Conservation (phyloP, 2,888 invertebrate genomes). For the Dexiosoma caninum region DNA sequence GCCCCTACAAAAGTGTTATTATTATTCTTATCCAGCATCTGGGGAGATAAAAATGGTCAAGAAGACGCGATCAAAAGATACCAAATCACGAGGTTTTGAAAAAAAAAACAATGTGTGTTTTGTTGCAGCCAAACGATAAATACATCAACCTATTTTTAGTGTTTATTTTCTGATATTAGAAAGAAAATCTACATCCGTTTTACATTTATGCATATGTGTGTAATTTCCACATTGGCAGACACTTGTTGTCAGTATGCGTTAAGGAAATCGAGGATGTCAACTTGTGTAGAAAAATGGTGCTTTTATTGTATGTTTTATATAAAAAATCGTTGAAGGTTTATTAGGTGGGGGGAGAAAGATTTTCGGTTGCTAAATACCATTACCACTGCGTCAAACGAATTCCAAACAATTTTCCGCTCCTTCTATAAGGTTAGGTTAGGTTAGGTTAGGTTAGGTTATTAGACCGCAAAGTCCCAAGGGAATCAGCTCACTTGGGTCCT, state of each 20-base stretch:
- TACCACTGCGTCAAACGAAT: no score
- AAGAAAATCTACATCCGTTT: slow-evolving; percentile 61
- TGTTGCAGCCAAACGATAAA: slow-evolving; percentile 43
- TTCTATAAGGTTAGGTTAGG: no score
- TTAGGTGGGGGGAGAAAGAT: not conserved
- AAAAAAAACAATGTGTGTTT: not conserved
- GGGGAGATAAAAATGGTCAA: slow-evolving; percentile 32
- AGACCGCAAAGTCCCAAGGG: no score
- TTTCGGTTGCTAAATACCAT: no score
- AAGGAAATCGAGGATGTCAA: slow-evolving; percentile 66
- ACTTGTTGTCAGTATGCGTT: slow-evolving; percentile 10
- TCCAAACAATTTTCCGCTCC: no score
- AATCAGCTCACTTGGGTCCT: no score
- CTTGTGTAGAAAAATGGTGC: slow-evolving; percentile 59
- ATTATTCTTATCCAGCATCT: slow-evolving; percentile 44
- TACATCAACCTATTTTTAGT: slow-evolving; percentile 57
- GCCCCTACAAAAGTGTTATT: slow-evolving; percentile 49
- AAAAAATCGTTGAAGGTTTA: not conserved
- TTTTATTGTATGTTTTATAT: slow-evolving; percentile 24
- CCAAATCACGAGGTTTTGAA: slow-evolving; percentile 1
- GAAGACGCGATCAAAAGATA: slow-evolving; percentile 16
- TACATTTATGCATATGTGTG: slow-evolving; percentile 1
- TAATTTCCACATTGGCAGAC: slow-evolving; percentile 6
- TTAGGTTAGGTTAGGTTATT: no score
- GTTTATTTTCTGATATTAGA: not conserved